Evolutionary conservation across 2,113 vertebrate genomes (phyloP).

Genomic region (Pholis gunnellus): DNA sequence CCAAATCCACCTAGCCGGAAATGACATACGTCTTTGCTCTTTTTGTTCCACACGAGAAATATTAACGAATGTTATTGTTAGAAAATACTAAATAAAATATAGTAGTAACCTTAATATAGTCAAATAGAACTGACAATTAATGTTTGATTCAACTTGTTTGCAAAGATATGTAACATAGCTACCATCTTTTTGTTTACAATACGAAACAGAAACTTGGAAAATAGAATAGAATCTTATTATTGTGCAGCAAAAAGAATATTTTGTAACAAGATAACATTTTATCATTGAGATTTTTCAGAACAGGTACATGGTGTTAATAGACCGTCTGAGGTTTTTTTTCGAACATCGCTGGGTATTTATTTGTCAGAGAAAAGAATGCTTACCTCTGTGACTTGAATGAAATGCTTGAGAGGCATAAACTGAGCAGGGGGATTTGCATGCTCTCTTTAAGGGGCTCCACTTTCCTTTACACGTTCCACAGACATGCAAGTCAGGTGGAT

Average conservation of each 20-base stretch:
- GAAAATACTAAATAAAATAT: not conserved
- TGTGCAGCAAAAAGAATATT: not conserved
- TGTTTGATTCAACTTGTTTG: not conserved
- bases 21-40: not conserved
- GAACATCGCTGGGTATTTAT: not conserved
- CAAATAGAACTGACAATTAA: not conserved
- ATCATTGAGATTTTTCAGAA: not conserved
- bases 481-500: conserved; percentile 36
- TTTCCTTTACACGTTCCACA: conserved; percentile 40
- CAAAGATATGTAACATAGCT: not conserved
- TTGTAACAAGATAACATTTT: not conserved
- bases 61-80: not conserved
- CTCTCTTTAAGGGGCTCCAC: conserved; percentile 31
- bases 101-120: not conserved
- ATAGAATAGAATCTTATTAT: not conserved
- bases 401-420: conserved; percentile 1
- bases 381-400: not conserved
- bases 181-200: not conserved
- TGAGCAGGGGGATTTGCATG: conserved; percentile 7
- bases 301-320: not conserved
- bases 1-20: not conserved
- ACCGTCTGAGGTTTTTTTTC: not conserved
- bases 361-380: not conserved
- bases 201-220: not conserved
- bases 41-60: not conserved